Evolutionary conservation across 2,113 vertebrate species (phyloP).

Genomic region (Machaerirhynchus nigripectus): DNA sequence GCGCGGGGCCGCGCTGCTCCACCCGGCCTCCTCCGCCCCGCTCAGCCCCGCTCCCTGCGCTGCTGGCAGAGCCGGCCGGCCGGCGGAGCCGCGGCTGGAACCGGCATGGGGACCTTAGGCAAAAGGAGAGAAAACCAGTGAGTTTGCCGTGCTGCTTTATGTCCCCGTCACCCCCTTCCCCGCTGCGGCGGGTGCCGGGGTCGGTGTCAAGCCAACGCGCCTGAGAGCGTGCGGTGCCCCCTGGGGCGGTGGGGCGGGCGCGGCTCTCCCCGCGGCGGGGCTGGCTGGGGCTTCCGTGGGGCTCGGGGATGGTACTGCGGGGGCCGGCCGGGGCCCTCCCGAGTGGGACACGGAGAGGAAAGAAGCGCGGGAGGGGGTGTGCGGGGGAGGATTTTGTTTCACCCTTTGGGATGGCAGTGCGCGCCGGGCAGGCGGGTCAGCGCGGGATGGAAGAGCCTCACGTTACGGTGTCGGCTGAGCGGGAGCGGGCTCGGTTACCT

Average conservation of each 20-base stretch:
- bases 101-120: constrained; percentile 68
- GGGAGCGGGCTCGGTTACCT: background rate
- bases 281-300: background rate
- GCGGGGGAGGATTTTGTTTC: background rate
- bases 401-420: rapidly evolving
- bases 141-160: background rate
- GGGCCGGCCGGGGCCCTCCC: too few species aligned
- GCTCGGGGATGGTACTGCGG: too few species aligned
- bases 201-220: background rate
- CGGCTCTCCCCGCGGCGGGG: background rate
- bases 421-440: background rate
- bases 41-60: background rate
- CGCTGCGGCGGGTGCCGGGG: background rate
- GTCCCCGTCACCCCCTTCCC: too few species aligned
- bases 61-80: background rate
- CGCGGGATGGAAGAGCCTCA: background rate
- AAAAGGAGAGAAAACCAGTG: constrained; percentile 50
- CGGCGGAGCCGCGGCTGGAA: background rate
- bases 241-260: too few species aligned
- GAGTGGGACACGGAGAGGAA: background rate
- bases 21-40: background rate
- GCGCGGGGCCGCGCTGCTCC: constrained; percentile 3
- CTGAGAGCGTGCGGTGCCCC: background rate
- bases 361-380: background rate
- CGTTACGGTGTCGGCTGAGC: background rate